Evolutionary conservation across 2,888 invertebrate genomes (phyloP), one percentile per base, ranked within the genome.

Genomic region (Melanophora roralis): DNA sequence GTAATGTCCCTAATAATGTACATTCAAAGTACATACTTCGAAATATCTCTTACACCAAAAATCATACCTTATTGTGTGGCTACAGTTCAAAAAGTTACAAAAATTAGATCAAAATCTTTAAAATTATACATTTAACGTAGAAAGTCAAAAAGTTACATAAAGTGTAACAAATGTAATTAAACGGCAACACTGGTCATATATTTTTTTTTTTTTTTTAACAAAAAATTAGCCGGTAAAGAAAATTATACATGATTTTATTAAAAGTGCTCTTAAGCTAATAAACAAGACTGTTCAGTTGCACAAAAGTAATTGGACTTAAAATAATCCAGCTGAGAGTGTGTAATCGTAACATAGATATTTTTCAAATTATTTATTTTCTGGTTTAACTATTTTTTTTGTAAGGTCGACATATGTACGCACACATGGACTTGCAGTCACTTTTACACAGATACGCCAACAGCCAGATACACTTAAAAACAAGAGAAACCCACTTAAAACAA

Each of bases 221-320:
- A n/a, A n/a, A n/a, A n/a, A n/a, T n/a, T n/a, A n/a, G n/a, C n/a
- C n/a, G 27, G 45, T 45, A 16, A 6, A 14, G 16, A 14, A 45
- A 45, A 16, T 4, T 19, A 16, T 1, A 1, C 16, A 3, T 27
- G 27, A 27, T 27, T 27, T 27, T 14, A 6, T 7, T n/a, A 6
- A 38, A 40, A 1, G 43, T 43, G 71, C 40, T 23, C 59, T 43
- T 53, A 71, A 40, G 40, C 16, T 4, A 60, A 14, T 14, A 14
- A 14, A 5, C 21, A 19, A 34, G 1, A 53, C 49, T 69, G 69
- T 23, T 14, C 11, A 1, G 3, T 21, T 53, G 51, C 21, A 69
- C 53, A 53, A 62, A 80, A 75, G 71, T 75, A 76, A 60, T 55
- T 72, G 76, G 21, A 67, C 67, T 80, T 67, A 67, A 71, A 71